These are phyloP conservation scores for Zeugodacus cucurbitae DNA, from an alignment of 1,140 invertebrate genomes.

Conservation along the genomic window DNA sequence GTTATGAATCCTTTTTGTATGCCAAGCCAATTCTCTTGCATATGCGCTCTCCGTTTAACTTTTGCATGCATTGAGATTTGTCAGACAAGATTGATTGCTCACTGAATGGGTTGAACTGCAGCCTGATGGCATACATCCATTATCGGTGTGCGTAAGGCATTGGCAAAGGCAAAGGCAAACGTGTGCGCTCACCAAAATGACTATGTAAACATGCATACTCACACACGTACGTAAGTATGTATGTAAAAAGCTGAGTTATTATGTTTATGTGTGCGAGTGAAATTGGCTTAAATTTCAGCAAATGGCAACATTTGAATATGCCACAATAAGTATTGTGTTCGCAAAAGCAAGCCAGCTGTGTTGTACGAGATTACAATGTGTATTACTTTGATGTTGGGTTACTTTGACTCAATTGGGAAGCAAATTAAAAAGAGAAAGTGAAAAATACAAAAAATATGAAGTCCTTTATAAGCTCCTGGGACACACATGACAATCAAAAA, in stretches of 20 bases:
- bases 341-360: slow-evolving; percentile 3
- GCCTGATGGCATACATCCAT: slow-evolving; percentile 29
- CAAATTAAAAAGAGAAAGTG: slow-evolving; percentile 16
- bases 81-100: slow-evolving; percentile 36
- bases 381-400: slow-evolving; percentile 1
- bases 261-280: not conserved
- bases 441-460: not conserved
- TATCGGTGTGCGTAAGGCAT: not conserved
- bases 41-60: not conserved
- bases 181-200: not conserved
- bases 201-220: not conserved
- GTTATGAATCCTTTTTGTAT: not conserved
- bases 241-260: not conserved
- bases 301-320: slow-evolving; percentile 27
- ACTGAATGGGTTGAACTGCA: slow-evolving; percentile 25
- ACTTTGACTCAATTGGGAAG: not conserved
- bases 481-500: not conserved
- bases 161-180: not conserved
- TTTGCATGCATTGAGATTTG: slow-evolving; percentile 30
- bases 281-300: slow-evolving; percentile 28
- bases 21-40: not conserved
- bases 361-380: not conserved
- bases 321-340: not conserved
- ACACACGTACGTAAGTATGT: not conserved
- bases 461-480: not conserved